Evolutionary conservation across 2,888 invertebrate species (phyloP).

Genomic region (Ommatoiulus sabulosus): DNA sequence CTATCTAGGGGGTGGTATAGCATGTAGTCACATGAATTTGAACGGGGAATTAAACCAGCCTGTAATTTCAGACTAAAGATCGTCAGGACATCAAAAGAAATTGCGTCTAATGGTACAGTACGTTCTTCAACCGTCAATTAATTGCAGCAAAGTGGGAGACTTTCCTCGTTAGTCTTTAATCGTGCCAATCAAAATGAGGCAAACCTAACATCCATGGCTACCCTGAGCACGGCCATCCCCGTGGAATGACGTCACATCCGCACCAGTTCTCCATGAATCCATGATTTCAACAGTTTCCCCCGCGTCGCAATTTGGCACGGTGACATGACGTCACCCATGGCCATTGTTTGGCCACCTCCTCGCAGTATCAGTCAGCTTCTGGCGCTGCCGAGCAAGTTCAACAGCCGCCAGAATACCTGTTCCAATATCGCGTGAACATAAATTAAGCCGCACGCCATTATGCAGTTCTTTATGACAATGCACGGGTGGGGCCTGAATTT

Average conservation of each 20-base stretch:
- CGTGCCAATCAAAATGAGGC: neutral
- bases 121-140: no score
- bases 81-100: no score
- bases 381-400: neutral
- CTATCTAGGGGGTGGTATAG: no score
- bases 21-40: no score
- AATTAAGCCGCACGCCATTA: neutral
- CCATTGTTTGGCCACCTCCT: neutral
- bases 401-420: constrained; percentile 37
- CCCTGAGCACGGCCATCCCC: neutral
- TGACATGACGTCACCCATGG: neutral
- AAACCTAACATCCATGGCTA: no score
- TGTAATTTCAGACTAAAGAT: no score
- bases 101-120: no score
- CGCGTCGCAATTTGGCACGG: neutral
- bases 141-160: no score
- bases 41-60: no score
- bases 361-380: neutral
- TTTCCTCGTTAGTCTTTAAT: no score
- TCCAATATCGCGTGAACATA: neutral
- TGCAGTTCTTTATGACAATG: constrained; percentile 41
- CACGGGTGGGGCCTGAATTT: neutral
- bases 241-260: neutral
- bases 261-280: neutral
- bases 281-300: neutral